Conservation (phyloP, 2,113 vertebrate species). For the Eupsittula cactorum region DNA sequence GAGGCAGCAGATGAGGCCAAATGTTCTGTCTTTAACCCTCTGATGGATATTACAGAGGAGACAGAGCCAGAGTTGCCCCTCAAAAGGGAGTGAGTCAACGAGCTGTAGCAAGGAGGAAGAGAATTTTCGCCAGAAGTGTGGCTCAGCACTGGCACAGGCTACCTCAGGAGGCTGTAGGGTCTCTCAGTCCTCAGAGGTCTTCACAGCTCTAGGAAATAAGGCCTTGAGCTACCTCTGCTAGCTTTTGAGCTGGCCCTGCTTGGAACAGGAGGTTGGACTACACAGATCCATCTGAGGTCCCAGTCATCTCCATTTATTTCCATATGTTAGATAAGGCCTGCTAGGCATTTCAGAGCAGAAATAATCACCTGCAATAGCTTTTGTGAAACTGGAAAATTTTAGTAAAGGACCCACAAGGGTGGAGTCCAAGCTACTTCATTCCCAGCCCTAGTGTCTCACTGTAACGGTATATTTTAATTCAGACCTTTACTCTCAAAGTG, state of each 20-base stretch:
- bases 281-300: background rate
- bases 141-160: background rate
- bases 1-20: background rate
- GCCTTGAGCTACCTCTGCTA: accelerated
- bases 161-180: background rate
- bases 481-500: background rate
- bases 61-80: background rate
- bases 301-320: background rate
- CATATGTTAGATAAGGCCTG: background rate
- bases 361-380: background rate
- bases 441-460: background rate
- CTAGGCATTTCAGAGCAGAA: background rate
- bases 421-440: background rate
- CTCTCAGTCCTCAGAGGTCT: background rate
- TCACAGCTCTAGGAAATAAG: background rate
- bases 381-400: background rate
- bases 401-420: background rate
- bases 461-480: background rate
- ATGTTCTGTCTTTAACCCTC: background rate
- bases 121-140: background rate
- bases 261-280: background rate
- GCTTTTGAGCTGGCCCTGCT: background rate
- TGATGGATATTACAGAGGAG: background rate
- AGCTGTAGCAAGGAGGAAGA: background rate
- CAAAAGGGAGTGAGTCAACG: accelerated